phyloP scores from a whole-genome alignment of 2,888 invertebrate species.

The Blomia tropicalis region DNA sequence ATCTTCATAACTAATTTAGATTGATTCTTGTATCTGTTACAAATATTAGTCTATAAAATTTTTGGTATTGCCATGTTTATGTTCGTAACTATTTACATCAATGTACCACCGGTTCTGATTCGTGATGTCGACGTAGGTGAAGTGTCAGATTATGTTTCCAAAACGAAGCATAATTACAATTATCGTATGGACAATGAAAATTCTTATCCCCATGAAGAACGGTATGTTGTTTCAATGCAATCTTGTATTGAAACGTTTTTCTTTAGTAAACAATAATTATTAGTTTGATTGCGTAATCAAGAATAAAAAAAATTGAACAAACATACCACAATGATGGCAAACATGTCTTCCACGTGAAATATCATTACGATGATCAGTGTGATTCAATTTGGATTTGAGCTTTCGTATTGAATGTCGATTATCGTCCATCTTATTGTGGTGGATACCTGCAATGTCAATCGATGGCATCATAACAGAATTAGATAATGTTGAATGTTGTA shows the following conservation, averaged over 20 bases:
- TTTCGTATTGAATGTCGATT: too few species aligned
- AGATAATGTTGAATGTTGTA: neutral
- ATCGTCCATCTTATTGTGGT: too few species aligned
- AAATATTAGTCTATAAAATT: too few species aligned
- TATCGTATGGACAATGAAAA: constrained; percentile 7
- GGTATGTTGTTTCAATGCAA: constrained; percentile 18
- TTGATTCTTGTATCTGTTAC: too few species aligned
- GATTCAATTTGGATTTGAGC: neutral
- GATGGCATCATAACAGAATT: neutral
- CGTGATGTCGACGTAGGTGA: constrained; percentile 18
- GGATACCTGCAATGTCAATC: neutral
- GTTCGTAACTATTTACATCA: too few species aligned
- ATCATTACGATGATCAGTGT: neutral
- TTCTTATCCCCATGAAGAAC: constrained; percentile 17
- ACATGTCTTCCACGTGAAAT: neutral
- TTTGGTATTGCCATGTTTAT: too few species aligned
- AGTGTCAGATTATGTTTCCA: constrained; percentile 21
- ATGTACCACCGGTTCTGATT: neutral
- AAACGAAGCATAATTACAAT: constrained; percentile 20
- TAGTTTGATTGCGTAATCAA: too few species aligned
- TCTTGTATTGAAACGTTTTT: constrained; percentile 20
- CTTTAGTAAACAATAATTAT: too few species aligned
- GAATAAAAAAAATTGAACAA: neutral
- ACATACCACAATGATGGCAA: constrained; percentile 20
- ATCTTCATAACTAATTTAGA: too few species aligned